These are phyloP conservation scores for Elysia crispata DNA, from an alignment of 2,888 invertebrate genomes.

Conservation along the genomic window DNA sequence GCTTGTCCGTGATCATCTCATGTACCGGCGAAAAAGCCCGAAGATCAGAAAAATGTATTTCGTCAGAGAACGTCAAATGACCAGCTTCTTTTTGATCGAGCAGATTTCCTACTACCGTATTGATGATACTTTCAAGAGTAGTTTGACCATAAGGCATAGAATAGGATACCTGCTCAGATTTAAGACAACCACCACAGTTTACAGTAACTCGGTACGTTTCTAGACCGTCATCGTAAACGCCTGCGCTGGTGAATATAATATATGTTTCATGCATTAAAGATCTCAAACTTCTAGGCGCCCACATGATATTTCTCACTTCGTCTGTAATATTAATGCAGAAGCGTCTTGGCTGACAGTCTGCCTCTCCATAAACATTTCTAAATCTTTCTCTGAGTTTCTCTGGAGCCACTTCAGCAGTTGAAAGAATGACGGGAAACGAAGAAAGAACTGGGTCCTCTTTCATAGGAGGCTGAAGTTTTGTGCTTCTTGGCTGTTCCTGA, in stretches of 20 bases:
- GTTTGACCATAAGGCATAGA: constrained; percentile 14
- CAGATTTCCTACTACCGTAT: constrained; percentile 30
- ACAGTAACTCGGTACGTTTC: constrained; percentile 46
- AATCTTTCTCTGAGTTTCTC: constrained; percentile 41
- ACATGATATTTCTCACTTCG: constrained; percentile 15
- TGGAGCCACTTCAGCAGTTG: constrained; percentile 37
- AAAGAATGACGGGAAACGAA: constrained; percentile 24
- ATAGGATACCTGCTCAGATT: constrained; percentile 17
- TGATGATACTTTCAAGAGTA: constrained; percentile 39
- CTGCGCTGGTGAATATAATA: constrained; percentile 46
- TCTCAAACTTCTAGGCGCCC: too few relatives aligned
- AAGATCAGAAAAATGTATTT: not conserved
- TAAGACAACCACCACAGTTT: constrained; percentile 45
- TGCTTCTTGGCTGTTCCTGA: not conserved
- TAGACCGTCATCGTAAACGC: constrained; percentile 38
- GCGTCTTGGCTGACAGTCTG: constrained; percentile 50
- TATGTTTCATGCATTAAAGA: constrained; percentile 14
- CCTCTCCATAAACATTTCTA: constrained; percentile 48
- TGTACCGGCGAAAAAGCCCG: not conserved
- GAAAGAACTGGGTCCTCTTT: not conserved
- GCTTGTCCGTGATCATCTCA: not conserved
- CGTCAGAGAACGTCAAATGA: not conserved
- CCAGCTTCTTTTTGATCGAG: constrained; percentile 22
- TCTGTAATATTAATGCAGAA: constrained; percentile 52
- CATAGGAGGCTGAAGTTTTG: too few relatives aligned